These are phyloP conservation scores for Acanthopleura granulata DNA, from an alignment of 2,888 invertebrate genomes.

Conservation along the genomic window DNA sequence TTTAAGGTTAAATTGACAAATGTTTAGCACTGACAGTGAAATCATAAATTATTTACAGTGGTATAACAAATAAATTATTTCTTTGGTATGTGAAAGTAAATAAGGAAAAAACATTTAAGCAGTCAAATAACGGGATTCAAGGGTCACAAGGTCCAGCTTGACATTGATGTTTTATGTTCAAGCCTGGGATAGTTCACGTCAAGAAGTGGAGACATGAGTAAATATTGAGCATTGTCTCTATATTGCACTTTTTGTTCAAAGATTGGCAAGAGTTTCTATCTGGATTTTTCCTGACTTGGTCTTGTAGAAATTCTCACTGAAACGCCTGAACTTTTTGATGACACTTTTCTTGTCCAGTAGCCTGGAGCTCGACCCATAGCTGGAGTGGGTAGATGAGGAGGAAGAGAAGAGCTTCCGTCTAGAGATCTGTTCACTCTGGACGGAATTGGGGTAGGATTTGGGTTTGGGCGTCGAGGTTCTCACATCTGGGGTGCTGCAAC, in stretches of 20 bases:
- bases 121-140: no score
- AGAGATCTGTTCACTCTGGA: constrained; percentile 39
- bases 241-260: constrained; percentile 33
- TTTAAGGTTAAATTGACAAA: neutral
- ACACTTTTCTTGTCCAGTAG: constrained; percentile 58
- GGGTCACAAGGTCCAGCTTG: no score
- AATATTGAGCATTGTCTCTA: neutral
- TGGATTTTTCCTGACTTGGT: constrained; percentile 43
- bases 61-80: constrained; percentile 15
- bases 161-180: no score
- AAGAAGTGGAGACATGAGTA: no score
- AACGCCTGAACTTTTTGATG: constrained; percentile 54
- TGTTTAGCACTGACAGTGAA: neutral
- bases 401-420: constrained; percentile 46
- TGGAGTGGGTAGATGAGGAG: constrained; percentile 27
- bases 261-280: constrained; percentile 55
- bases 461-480: constrained; percentile 43
- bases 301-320: constrained; percentile 54
- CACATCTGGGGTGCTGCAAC: constrained; percentile 35
- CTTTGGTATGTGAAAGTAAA: constrained; percentile 1
- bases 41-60: constrained; percentile 11
- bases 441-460: constrained; percentile 27
- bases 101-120: no score
- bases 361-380: constrained; percentile 29
- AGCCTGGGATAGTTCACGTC: no score